These are phyloP conservation scores for Epiblema foenella DNA, from an alignment of 2,888 invertebrate species.

Conservation along the genomic window DNA sequence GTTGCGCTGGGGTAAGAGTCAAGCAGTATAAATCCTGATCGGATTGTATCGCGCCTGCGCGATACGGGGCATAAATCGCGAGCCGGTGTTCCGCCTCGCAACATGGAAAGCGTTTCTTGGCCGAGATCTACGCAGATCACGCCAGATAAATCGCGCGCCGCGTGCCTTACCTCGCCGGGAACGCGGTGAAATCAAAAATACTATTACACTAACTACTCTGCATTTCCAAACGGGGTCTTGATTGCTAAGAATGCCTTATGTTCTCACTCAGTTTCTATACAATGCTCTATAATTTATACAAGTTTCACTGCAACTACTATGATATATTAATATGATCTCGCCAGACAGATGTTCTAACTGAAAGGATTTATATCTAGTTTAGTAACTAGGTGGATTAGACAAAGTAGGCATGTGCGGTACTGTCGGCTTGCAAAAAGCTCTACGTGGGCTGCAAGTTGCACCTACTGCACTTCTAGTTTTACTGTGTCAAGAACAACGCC, in stretches of 20 bases:
- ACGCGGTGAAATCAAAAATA: conserved; percentile 56
- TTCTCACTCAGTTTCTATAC: conserved; percentile 36
- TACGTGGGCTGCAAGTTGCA: conserved; percentile 80
- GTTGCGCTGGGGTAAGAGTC: conserved; percentile 46
- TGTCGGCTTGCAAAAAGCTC: conserved; percentile 77
- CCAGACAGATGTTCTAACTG: conserved; percentile 29
- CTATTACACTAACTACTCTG: conserved; percentile 34
- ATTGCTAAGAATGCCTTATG: conserved; percentile 39
- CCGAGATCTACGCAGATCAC: conserved; percentile 66
- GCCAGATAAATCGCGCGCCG: conserved; percentile 65
- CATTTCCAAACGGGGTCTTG: conserved; percentile 35
- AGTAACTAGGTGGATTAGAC: conserved; percentile 11
- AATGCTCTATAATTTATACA: conserved; percentile 35
- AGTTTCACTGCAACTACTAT: conserved; percentile 33
- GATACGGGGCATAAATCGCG: conserved; percentile 66
- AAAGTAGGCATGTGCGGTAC: conserved; percentile 47
- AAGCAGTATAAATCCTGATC: conserved; percentile 59
- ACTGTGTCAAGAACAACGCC: conserved; percentile 85
- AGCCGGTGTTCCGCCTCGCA: conserved; percentile 68
- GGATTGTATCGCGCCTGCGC: conserved; percentile 58
- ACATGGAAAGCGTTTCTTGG: conserved; percentile 75
- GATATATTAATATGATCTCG: conserved; percentile 37
- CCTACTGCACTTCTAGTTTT: conserved; percentile 85
- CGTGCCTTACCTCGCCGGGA: conserved; percentile 55
- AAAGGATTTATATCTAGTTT: conserved; percentile 12